These are phyloP conservation scores for Drosophila bocki DNA, from an alignment of 1,140 invertebrate genomes.

Conservation along the genomic window DNA sequence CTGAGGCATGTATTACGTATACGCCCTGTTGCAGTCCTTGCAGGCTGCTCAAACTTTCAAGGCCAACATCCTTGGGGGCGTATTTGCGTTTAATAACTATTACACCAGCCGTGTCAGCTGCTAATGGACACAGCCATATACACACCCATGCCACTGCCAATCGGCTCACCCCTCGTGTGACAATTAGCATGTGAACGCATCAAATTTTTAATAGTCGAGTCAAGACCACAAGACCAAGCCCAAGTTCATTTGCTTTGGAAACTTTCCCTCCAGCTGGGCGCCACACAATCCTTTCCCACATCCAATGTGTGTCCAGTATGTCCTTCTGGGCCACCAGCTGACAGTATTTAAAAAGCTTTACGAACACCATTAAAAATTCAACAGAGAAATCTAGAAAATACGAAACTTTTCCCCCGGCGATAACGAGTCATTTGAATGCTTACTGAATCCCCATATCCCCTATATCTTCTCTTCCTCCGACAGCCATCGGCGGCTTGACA, in stretches of 20 bases:
- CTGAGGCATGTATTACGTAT: constrained; percentile 16
- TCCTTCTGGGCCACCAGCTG: constrained; percentile 51
- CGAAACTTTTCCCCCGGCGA: constrained; percentile 36
- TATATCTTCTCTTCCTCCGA: constrained; percentile 1
- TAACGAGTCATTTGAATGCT: constrained; percentile 61
- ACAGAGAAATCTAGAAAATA: constrained; percentile 47
- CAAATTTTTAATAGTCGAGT: constrained; percentile 57
- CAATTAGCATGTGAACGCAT: constrained; percentile 62
- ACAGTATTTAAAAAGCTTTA: constrained; percentile 44
- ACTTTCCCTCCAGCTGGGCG: constrained; percentile 44
- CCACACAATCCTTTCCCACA: constrained; percentile 40
- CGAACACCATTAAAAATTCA: constrained; percentile 34
- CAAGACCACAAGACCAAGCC: constrained; percentile 29
- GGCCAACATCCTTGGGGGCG: constrained; percentile 28
- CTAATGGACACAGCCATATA: constrained; percentile 33
- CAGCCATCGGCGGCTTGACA: constrained; percentile 64
- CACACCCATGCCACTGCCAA: neutral
- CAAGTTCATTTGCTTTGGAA: constrained; percentile 49
- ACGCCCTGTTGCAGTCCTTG: constrained; percentile 22
- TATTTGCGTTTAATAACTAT: constrained; percentile 23
- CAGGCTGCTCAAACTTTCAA: constrained; percentile 6
- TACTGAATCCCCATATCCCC: constrained; percentile 27
- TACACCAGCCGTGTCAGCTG: constrained; percentile 34
- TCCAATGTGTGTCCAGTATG: constrained; percentile 14
- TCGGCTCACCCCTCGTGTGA: constrained; percentile 45